Conservation (phyloP, 2,113 vertebrate species). For the Hystrix cristata region DNA sequence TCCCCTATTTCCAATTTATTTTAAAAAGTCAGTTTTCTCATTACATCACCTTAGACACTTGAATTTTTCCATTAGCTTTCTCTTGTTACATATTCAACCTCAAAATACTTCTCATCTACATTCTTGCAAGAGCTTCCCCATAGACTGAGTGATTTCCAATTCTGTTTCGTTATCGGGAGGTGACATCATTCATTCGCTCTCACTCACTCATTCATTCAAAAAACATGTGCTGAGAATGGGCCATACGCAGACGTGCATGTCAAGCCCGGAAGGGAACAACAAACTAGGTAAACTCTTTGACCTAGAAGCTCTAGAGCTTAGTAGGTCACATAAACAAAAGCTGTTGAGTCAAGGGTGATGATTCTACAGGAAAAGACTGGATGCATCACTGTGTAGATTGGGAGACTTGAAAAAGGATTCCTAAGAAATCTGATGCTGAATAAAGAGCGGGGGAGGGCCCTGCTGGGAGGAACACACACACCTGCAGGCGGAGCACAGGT, state of each 20-base stretch:
- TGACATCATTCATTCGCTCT: neutral
- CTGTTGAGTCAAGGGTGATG: neutral
- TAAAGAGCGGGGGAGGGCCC: neutral
- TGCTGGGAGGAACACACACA: neutral
- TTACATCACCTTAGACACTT: neutral
- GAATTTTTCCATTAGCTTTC: neutral
- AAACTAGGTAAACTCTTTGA: neutral
- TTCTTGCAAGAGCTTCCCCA: neutral
- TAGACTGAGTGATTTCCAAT: neutral
- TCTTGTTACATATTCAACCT: neutral
- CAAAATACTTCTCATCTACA: neutral
- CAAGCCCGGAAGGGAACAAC: neutral
- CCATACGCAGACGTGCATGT: neutral
- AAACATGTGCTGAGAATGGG: neutral
- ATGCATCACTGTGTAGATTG: neutral
- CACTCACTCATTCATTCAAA: neutral
- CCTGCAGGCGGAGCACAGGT: neutral
- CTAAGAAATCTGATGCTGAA: neutral
- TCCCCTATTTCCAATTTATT: neutral
- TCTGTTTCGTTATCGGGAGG: neutral
- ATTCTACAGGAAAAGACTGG: neutral
- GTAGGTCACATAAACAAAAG: neutral
- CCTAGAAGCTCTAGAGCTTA: neutral
- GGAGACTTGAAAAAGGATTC: neutral
- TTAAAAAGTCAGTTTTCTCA: neutral